These are phyloP conservation scores for Pteromalus puparum DNA, from an alignment of 1,140 invertebrate genomes.

Conservation along the genomic window DNA sequence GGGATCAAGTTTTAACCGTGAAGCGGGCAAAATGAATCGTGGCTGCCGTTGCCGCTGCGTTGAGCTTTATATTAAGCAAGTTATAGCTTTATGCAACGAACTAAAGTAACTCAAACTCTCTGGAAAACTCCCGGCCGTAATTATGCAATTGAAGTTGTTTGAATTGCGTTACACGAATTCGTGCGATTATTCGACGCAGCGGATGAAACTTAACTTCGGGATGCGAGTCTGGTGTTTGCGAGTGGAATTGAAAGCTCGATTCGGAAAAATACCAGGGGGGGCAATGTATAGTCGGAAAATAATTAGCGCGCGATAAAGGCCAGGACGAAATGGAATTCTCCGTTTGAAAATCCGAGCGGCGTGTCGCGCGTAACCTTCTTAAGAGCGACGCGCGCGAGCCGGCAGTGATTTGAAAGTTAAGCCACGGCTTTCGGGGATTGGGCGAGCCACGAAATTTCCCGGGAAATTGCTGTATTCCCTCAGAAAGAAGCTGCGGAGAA, in stretches of 20 bases:
- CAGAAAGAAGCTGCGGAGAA: constrained; percentile 20
- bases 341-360: background rate
- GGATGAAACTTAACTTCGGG: no score
- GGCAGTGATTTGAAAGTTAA: constrained; percentile 48
- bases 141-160: background rate
- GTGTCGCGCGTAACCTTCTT: constrained; percentile 1
- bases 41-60: background rate
- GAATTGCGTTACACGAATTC: background rate
- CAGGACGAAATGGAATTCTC: background rate
- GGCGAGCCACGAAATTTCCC: constrained; percentile 41
- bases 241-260: no score
- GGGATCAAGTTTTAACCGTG: background rate
- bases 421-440: constrained; percentile 39
- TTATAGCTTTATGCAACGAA: background rate
- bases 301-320: constrained; percentile 6
- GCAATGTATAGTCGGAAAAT: background rate
- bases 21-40: background rate
- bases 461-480: constrained; percentile 42
- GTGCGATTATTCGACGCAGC: background rate
- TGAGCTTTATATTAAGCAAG: background rate
- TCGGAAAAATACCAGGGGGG: no score
- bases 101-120: background rate
- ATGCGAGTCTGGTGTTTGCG: no score
- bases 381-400: background rate
- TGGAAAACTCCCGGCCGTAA: background rate